Evolutionary conservation across 2,113 vertebrate genomes (phyloP).

Genomic region (Myotis brandtii): DNA sequence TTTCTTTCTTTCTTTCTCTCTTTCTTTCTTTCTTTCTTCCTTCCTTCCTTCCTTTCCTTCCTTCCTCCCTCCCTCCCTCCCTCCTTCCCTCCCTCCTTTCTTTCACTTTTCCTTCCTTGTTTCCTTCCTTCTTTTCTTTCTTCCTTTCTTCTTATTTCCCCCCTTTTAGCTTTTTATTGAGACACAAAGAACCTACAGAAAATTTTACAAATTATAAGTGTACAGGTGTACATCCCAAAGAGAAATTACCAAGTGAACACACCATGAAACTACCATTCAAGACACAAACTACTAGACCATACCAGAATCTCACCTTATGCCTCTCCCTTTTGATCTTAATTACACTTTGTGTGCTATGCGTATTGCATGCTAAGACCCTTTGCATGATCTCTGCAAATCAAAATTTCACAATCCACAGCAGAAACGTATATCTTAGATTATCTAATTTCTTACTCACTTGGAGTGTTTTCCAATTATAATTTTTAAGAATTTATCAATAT

Average conservation of each 20-base stretch:
- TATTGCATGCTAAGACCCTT: neutral
- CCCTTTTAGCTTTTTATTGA: neutral
- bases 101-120: neutral
- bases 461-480: neutral
- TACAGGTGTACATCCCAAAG: neutral
- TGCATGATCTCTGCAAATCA: neutral
- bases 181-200: neutral
- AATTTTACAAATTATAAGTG: neutral
- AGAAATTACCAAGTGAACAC: neutral
- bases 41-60: too few relatives aligned
- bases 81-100: too few relatives aligned
- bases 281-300: neutral
- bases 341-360: neutral
- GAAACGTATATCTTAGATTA: neutral
- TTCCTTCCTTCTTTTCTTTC: neutral
- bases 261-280: neutral
- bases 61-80: fast-evolving
- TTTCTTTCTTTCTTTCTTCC: neutral
- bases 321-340: neutral
- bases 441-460: neutral
- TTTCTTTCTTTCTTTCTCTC: too few relatives aligned
- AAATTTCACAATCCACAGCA: neutral
- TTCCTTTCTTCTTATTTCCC: neutral
- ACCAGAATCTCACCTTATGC: neutral
- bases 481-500: slow-evolving; percentile 39